Percentiles rank a stretch among this genome's conserved stretches.
Evolutionary conservation across 2,888 invertebrate genomes (phyloP).

Genomic region (Salpingus planirostris): DNA sequence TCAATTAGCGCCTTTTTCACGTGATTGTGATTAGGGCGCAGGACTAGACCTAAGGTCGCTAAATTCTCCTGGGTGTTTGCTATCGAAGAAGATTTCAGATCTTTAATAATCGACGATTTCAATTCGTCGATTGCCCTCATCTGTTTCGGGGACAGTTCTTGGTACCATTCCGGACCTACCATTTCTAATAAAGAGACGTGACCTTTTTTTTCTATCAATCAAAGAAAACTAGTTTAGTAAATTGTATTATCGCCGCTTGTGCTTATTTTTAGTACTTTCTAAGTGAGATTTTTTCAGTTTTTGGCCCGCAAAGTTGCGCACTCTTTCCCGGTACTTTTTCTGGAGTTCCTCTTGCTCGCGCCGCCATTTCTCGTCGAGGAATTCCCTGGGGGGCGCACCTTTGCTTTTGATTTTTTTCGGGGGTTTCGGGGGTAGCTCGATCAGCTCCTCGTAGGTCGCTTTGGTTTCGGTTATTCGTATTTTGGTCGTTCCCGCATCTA

Average conservation of each 20-base stretch:
- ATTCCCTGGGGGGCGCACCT: constrained; percentile 7
- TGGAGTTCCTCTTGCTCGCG: constrained; percentile 5
- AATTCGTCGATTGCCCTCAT: constrained; percentile 27
- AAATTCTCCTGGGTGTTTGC: constrained; percentile 28
- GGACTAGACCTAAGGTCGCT: constrained; percentile 28
- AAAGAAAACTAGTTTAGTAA: constrained; percentile 1
- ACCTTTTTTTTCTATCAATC: no score
- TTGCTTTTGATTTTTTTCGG: constrained; percentile 4
- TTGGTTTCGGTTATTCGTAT: constrained; percentile 11
- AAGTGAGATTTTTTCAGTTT: constrained; percentile 1
- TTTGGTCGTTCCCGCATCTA: constrained; percentile 15
- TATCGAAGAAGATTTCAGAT: constrained; percentile 22
- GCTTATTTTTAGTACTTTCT: background rate
- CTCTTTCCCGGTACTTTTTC: constrained; percentile 4
- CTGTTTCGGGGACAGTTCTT: constrained; percentile 36
- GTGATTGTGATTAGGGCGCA: constrained; percentile 24
- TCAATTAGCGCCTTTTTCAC: constrained; percentile 28
- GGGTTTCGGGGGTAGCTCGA: background rate
- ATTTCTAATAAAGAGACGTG: no score
- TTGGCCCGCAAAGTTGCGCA: no score
- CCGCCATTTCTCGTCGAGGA: constrained; percentile 8
- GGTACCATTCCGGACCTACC: constrained; percentile 36
- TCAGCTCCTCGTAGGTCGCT: constrained; percentile 10
- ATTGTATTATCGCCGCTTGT: no score
- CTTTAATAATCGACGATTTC: constrained; percentile 21